Base-by-base conservation (phyloP, 2,888 invertebrate species). In the Ptychoptera albimana region DNA sequence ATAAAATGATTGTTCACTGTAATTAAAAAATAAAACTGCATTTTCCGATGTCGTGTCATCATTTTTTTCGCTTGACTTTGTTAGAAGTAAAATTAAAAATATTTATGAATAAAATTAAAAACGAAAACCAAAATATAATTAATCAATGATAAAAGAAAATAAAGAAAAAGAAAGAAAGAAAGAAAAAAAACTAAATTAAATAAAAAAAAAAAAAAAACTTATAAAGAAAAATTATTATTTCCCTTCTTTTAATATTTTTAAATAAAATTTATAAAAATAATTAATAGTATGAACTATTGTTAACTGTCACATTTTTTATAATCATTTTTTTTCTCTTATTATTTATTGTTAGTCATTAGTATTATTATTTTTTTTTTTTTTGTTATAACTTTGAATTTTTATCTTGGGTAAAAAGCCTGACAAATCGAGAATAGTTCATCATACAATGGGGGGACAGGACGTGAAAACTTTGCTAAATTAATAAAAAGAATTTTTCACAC, bases 391-490 rank as follows among this genome's bases (percentile, higher is more conserved):
- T 11, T 32, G 4, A 7, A 11, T 32, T 32, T 8, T 32, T 32
- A 11, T 46, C 46, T 57, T 57, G 58, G 55, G 54, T 46, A 46
- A 55, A 65, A 65, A 65, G 66, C 64, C 64, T 65, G 61, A 60
- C 64, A 65, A 65, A 63, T 65, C 66, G 64, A 65, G 64, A 65
- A 64, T 62, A 58, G 56, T 58, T 55, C 50, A 42, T 52, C 37
- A 42, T 42, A 37, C 43, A 50, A 49, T 52, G 57, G 60, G 61
- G 54, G 48, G 42, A 11, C 15, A 36, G 38, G 45, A 45, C 16
- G 23, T 14, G 37, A 43, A 43, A 14, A 13, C 10, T 37, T 37
- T 37, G 13, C 37, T 15, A 37, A 37, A 37, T 37, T 37, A 15
- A 37, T 37, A 13, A 37, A 37, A 14, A 37, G 12, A 37, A n/a